Evolutionary conservation across 2,113 vertebrate genomes (phyloP), one percentile per base, ranked within the genome.

Genomic region (Hemibagrus wyckioides): DNA sequence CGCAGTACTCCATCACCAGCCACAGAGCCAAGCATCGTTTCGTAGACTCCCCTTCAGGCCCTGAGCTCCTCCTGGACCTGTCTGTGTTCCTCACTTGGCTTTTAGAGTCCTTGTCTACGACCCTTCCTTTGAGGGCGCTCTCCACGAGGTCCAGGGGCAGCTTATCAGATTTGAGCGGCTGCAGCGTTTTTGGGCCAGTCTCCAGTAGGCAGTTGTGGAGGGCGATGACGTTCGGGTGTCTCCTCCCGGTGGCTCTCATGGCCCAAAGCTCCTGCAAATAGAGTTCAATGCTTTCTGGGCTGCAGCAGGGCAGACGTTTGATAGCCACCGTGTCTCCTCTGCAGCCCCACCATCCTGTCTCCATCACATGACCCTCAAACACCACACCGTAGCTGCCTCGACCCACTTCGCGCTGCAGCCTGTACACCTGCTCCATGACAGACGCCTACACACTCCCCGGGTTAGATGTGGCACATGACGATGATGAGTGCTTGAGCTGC

Each of bases 1-100:
- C 96, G 0, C 98, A 99, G 93, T 96, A 99, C 92, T 99, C 98
- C 98, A 99, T 99, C 89, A 99, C 97, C 0, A 99, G 96, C 98
- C 98, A 99, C 71, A 99, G 95, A 86, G 93, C 97, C 93, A 85
- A 94, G 95, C 87, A 97, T 92, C 90, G 95, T 92, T 0, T 93
- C 90, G 33, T 92, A 94, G 92, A 95, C 89, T 94, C 96, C 90
- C 92, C 96, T 86, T 81, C 94, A 92, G 90, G 94, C 92, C 81
- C 93, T 84, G 94, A 87, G 86, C 93, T 92, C 91, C 92, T 93
- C n/a, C 91, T 90, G 8, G 82, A 71, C 84, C 88, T 90, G 41
- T 87, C n/a, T 0, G 54, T 0, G 30, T 86, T 87, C 36, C 61
- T 86, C 6, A 85, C 88, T 79, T 89, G 90, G 28, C 50, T 69